A percentile compares a stretch with the other conserved stretches of the same genome.
Conservation (phyloP, 2,888 invertebrate genomes). For the Ptychoptera contaminata region DNA sequence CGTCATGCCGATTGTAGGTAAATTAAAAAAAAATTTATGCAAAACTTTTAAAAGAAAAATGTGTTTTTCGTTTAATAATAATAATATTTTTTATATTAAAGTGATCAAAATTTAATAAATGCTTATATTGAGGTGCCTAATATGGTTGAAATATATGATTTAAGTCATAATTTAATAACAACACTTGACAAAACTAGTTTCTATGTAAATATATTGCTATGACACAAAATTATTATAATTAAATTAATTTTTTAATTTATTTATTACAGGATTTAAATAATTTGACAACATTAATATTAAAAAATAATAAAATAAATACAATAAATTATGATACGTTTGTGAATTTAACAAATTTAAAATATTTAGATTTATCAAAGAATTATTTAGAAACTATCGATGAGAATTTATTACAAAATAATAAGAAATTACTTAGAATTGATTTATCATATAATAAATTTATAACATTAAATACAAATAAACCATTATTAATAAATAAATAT, state of each 20-base stretch:
- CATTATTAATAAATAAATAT: constrained; percentile 38
- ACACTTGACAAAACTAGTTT: constrained; percentile 44
- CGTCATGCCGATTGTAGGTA: constrained; percentile 5
- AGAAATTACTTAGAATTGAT: constrained; percentile 36
- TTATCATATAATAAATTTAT: constrained; percentile 46
- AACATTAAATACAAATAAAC: constrained; percentile 33
- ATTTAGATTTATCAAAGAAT: constrained; percentile 45
- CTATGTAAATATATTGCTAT: constrained; percentile 33
- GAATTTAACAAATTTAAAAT: constrained; percentile 33
- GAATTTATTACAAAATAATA: constrained; percentile 38
- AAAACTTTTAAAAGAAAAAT: no score
- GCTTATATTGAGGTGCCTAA: constrained; percentile 42
- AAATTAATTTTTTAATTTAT: no score
- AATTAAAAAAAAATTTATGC: background rate
- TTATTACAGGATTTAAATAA: constrained; percentile 18
- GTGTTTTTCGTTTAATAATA: no score
- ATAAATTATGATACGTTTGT: constrained; percentile 45
- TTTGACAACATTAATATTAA: constrained; percentile 20
- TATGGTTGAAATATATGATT: constrained; percentile 41
- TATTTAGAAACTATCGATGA: constrained; percentile 38
- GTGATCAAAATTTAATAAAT: constrained; percentile 40
- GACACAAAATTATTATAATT: background rate
- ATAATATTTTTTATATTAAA: constrained; percentile 16
- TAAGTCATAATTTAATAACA: constrained; percentile 44
- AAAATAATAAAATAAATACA: constrained; percentile 44